Evolutionary conservation across 2,113 vertebrate genomes (phyloP), one percentile per base, ranked within the genome.

Genomic region (Percopsis transmontana): DNA sequence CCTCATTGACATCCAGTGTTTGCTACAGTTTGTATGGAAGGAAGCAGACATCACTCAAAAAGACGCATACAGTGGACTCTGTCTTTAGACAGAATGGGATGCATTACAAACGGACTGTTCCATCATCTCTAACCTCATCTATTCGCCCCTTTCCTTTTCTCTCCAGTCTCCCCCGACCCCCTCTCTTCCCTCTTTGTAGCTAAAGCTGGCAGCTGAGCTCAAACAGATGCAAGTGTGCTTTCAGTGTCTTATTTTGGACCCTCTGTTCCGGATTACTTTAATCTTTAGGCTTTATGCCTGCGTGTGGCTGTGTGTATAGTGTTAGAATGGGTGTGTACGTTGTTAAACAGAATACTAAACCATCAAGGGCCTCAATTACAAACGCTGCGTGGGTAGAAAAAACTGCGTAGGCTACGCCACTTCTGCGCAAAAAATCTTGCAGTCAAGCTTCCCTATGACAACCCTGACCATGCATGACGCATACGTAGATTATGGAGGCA

Each of bases 191-290:
- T 50, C 16, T 18, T 44, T 24, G 1, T 21, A 16, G 15, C 39
- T 42, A 23, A n/a, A n/a, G n/a, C n/a, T n/a, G n/a, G n/a, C n/a
- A n/a, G n/a, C n/a, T n/a, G n/a, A n/a, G n/a, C n/a, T n/a, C n/a
- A 60, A 40, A 70, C 58, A 13, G 39, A 41, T 82, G 47, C 68
- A 78, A 77, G 20, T 53, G 47, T 59, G 53, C 51, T 70, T 57
- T 63, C 61, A 58, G 59, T 78, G 79, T 79, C 59, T 45, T 38
- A 45, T 59, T 38, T 65, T 12, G 38, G 33, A 45, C 56, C 33
- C 74, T 74, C 63, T 71, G 68, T 50, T 81, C 63, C 74, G 69
- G 81, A 86, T 88, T 85, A 79, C 53, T 68, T 70, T 81, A 84
- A 88, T 84, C 82, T 70, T 45, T 44, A 6, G 20, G 3, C 15